These are phyloP conservation scores for Tinea semifulvella DNA, from an alignment of 2,888 invertebrate genomes.

Conservation along the genomic window DNA sequence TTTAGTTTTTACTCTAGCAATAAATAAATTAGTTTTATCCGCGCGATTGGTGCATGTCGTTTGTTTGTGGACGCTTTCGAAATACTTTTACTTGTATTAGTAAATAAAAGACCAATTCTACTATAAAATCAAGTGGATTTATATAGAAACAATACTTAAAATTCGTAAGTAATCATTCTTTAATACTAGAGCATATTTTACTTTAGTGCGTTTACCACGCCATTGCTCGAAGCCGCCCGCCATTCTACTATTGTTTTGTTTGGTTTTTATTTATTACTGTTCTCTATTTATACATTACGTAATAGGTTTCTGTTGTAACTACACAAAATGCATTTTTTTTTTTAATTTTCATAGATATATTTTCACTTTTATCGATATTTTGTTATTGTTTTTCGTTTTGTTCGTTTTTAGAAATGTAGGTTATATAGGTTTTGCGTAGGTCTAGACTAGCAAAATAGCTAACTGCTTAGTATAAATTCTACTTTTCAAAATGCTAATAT, in stretches of 20 bases:
- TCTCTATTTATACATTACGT: constrained; percentile 3
- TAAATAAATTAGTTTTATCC: no score
- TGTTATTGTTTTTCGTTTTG: no score
- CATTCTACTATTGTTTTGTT: background rate
- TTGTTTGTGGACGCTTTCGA: background rate
- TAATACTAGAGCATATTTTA: background rate
- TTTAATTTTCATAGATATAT: no score
- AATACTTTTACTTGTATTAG: background rate
- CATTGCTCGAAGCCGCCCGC: constrained; percentile 7
- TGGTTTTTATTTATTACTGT: constrained; percentile 1
- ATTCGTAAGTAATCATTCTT: constrained; percentile 3
- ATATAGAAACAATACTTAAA: background rate
- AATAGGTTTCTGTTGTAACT: no score
- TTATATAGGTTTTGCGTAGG: background rate
- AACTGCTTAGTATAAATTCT: background rate
- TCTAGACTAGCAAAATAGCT: background rate
- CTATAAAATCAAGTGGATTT: background rate
- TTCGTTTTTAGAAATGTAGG: no score
- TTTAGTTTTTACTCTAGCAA: no score
- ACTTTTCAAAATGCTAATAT: background rate
- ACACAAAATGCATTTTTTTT: no score
- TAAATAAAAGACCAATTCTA: background rate
- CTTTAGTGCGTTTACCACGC: background rate
- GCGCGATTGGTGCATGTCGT: background rate
- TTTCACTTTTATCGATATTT: no score